phyloP scores from a whole-genome alignment of 2,113 vertebrate species.

The Microtus ochrogaster region DNA sequence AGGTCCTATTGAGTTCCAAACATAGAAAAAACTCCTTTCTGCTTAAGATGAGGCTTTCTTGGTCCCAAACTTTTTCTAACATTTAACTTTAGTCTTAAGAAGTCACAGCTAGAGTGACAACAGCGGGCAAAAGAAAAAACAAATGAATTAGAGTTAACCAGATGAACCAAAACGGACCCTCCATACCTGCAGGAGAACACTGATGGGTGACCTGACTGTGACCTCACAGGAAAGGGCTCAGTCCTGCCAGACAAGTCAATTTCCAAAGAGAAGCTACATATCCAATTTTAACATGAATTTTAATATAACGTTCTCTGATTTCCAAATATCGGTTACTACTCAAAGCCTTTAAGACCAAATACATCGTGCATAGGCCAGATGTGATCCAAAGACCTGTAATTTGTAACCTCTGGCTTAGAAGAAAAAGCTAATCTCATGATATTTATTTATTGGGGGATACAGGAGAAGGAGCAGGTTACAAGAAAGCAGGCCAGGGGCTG shows the following conservation, averaged over 20 bases:
- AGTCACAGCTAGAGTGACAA: not conserved
- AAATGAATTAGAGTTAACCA: not conserved
- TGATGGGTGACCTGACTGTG: not conserved
- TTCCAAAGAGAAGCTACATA: not conserved
- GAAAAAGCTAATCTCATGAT: not conserved
- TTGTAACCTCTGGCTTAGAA: not conserved
- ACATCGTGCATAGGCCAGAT: accelerated
- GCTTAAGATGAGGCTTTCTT: not conserved
- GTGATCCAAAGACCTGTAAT: not conserved
- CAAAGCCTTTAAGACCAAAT: not conserved
- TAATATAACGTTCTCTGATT: not conserved
- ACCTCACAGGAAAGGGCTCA: not conserved
- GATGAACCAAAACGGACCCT: not conserved
- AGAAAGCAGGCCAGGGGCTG: not conserved
- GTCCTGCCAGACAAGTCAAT: not conserved
- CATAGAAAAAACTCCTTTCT: not conserved
- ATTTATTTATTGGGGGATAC: not conserved
- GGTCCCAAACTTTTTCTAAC: not conserved
- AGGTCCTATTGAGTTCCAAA: not conserved
- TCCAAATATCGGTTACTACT: not conserved
- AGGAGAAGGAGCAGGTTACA: not conserved
- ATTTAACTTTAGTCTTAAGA: not conserved
- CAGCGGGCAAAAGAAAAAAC: not conserved
- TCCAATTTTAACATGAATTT: not conserved
- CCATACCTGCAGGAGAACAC: not conserved